These are phyloP conservation scores for Brenthis daphne DNA, from an alignment of 2,888 invertebrate genomes.

Conservation along the genomic window DNA sequence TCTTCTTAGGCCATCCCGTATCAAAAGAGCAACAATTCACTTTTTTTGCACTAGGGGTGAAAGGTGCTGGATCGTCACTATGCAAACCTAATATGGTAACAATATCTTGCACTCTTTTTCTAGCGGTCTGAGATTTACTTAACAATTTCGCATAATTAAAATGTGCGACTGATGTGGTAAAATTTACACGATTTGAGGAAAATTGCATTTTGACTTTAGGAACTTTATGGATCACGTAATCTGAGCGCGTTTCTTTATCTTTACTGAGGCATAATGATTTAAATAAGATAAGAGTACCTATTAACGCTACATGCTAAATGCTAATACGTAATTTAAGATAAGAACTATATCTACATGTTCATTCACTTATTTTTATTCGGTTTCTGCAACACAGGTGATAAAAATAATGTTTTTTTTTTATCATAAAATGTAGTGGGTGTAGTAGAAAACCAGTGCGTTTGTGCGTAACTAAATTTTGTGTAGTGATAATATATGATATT, in stretches of 20 bases:
- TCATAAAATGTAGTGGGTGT: too few species aligned
- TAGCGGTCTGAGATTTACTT: constrained; percentile 59
- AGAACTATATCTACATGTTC: constrained; percentile 49
- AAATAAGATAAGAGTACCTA: constrained; percentile 60
- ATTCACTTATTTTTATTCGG: constrained; percentile 44
- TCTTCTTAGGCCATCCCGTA: constrained; percentile 14
- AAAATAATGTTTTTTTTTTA: too few species aligned
- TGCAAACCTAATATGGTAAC: constrained; percentile 68
- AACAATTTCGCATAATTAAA: constrained; percentile 71
- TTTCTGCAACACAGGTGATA: not conserved
- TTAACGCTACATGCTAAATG: constrained; percentile 44
- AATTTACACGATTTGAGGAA: constrained; percentile 68
- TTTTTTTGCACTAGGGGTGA: constrained; percentile 43
- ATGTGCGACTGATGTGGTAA: constrained; percentile 67
- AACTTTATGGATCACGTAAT: constrained; percentile 43
- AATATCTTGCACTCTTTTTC: constrained; percentile 65
- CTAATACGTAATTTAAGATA: constrained; percentile 59
- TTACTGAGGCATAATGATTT: constrained; percentile 56
- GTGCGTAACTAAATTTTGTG: too few species aligned
- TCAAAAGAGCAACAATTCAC: constrained; percentile 29
- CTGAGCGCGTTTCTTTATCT: constrained; percentile 50
- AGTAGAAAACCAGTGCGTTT: too few species aligned
- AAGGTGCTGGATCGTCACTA: constrained; percentile 55
- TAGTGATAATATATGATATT: too few species aligned
- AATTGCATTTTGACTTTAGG: constrained; percentile 61